A percentile compares a stretch with the other conserved stretches of the same genome.
Conservation (phyloP, 2,888 invertebrate genomes). For the Parnassius orleans region DNA sequence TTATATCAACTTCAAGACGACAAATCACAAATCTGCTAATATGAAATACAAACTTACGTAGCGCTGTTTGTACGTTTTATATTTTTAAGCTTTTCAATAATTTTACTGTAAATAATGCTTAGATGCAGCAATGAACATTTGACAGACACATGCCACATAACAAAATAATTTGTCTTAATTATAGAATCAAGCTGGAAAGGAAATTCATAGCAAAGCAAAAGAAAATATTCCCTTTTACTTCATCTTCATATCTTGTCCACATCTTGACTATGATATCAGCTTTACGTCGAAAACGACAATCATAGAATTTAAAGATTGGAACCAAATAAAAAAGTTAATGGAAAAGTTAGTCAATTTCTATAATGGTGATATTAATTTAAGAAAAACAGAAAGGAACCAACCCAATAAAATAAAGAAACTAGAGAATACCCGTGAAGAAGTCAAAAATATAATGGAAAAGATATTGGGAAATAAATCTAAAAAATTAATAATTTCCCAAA, state of each 20-base stretch:
- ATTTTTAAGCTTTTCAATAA: too few species aligned
- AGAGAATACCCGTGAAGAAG: conserved; percentile 51
- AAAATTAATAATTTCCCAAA: conserved; percentile 48
- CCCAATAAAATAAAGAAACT: conserved; percentile 31
- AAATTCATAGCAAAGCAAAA: conserved; percentile 31
- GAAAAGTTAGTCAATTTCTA: conserved; percentile 60
- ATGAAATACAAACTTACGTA: too few species aligned
- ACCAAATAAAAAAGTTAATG: conserved; percentile 51
- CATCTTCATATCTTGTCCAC: conserved; percentile 79
- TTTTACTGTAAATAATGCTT: too few species aligned
- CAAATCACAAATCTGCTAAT: too few species aligned
- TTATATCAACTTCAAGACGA: too few species aligned
- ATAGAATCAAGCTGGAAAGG: conserved; percentile 31
- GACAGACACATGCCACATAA: too few species aligned
- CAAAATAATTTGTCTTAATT: not conserved
- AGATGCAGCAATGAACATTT: too few species aligned
- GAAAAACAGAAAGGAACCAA: conserved; percentile 34
- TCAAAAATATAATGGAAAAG: conserved; percentile 63
- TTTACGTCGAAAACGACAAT: conserved; percentile 67
- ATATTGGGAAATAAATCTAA: conserved; percentile 59
- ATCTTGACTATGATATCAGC: conserved; percentile 75
- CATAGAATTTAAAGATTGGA: conserved; percentile 81
- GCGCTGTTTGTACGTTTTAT: too few species aligned
- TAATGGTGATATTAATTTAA: conserved; percentile 45
- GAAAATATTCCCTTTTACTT: conserved; percentile 66